Base-by-base conservation (phyloP, 2,888 invertebrate species). In the Omphaloscelis lunosa region DNA sequence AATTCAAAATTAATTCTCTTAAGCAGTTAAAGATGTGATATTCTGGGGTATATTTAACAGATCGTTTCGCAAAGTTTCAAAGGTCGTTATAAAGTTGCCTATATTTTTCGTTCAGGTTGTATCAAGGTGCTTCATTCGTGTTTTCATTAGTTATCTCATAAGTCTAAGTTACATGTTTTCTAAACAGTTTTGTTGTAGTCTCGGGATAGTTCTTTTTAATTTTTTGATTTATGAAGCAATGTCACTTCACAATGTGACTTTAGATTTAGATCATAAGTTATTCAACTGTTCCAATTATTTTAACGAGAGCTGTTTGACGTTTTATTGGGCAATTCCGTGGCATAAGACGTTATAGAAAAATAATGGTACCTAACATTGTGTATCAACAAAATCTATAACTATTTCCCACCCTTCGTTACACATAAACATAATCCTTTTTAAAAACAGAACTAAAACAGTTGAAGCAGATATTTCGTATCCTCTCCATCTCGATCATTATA, bases 401-500 rank as follows among this genome's bases (percentile, higher is more conserved):
- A 65, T 41, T 29, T 59, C 2, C 41, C 4, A n/a, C n/a, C 63
- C 20, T 67, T 2, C 23, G 23, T 53, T 29, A 71, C n/a, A 53
- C 15, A 67, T 23, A 51, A 70, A 62, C 39, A 65, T 70, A 23
- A 62, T 59, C 27, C 15, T 72, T 80, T 73, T 79, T 73, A 61
- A 68, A 73, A 72, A 61, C 41, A 76, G 15, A 51, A 56, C 39
- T 77, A 39, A 23, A 66, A 78, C 65, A 27, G 39, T 74, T 67
- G 61, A 59, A 69, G 58, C 73, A 61, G 20, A 76, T 62, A 66
- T 79, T 69, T 39, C 58, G 58, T 74, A 74, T 85, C 53, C 78
- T 69, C 72, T 53, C 63, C 51, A 68, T 67, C 75, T 70, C n/a
- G 75, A 79, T 79, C 83, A 83, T 86, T 83, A 79, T 63, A 63